A percentile compares a stretch with the other conserved stretches of the same genome.
Conservation (phyloP, 2,888 invertebrate species). For the Erebia palarica region DNA sequence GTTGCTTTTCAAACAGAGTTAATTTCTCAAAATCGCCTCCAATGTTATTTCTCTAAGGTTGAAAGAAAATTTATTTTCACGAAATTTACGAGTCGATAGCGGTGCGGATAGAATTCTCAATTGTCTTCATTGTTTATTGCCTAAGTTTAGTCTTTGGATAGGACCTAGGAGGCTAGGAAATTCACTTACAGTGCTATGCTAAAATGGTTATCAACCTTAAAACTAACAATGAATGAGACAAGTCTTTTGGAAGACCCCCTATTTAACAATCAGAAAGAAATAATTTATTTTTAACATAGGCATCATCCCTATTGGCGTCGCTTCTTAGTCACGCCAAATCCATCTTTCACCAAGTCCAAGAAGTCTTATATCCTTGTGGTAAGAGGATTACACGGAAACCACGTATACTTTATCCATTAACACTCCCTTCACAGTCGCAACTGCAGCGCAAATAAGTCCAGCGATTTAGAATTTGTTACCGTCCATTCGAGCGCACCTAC, state of each 20-base stretch:
- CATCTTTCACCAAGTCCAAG: too few relatives aligned
- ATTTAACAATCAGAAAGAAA: too few relatives aligned
- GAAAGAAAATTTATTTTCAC: constrained; percentile 58
- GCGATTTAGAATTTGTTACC: constrained; percentile 29
- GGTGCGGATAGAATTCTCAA: constrained; percentile 60
- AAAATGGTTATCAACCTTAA: constrained; percentile 19
- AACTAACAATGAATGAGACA: neutral
- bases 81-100: constrained; percentile 57
- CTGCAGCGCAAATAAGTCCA: constrained; percentile 29
- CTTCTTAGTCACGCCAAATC: too few relatives aligned
- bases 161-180: constrained; percentile 39
- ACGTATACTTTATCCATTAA: constrained; percentile 7
- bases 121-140: constrained; percentile 44
- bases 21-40: constrained; percentile 39
- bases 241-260: neutral
- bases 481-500: constrained; percentile 19
- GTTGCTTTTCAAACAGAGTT: constrained; percentile 35
- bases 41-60: constrained; percentile 43
- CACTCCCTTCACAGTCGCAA: constrained; percentile 2
- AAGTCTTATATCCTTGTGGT: neutral
- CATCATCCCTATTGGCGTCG: too few relatives aligned
- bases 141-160: constrained; percentile 40
- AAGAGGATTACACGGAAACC: neutral
- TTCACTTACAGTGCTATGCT: constrained; percentile 28
- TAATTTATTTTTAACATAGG: neutral